Evolutionary conservation across 2,888 invertebrate species (phyloP), one percentile per base, ranked within the genome.

Genomic region (Magallana nippona): DNA sequence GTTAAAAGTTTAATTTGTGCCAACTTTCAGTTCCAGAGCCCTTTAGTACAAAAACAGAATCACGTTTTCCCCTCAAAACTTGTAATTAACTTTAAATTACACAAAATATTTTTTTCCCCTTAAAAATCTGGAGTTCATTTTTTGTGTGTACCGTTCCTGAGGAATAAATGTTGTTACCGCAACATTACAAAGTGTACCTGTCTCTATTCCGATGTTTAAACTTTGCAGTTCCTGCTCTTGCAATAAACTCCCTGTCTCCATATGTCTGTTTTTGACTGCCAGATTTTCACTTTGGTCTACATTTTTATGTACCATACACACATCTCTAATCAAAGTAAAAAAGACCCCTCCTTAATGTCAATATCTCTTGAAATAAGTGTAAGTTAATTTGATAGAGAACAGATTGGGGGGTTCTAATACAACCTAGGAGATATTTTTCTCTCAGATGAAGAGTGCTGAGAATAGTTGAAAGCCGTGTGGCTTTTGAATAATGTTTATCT

Each of bases 321-420:
- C 71, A 71, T 22, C 71, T 22, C 13, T 71, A 71, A 71, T 71
- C 27, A 71, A 71, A 71, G 71, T 71, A 71, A 27, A 27, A 22
- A 22, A 19, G 27, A 22, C 27, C 22, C 71, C 71, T 71, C 71
- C 27, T 71, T 27, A 71, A 71, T 71, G 71, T 27, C 71, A 71
- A 71, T 71, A 71, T 71, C 71, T 71, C 71, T 71, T 27, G 71
- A 71, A 71, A 71, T 22, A 13, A 71, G 71, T 71, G 27, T 71
- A 71, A 71, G 71, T 71, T 71, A 71, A 71, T 71, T 71, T 71
- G 71, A 71, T 71, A 71, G 32, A 71, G 71, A 71, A 71, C 71
- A 27, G 71, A 71, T 71, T 71, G 71, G 32, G 32, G 32, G 27
- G 32, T 44, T 22, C 71, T 71, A 71, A 71, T 27, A 19, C 71